These are phyloP conservation scores for Ectemnius cavifrons DNA, from an alignment of 2,888 invertebrate genomes.

Conservation along the genomic window DNA sequence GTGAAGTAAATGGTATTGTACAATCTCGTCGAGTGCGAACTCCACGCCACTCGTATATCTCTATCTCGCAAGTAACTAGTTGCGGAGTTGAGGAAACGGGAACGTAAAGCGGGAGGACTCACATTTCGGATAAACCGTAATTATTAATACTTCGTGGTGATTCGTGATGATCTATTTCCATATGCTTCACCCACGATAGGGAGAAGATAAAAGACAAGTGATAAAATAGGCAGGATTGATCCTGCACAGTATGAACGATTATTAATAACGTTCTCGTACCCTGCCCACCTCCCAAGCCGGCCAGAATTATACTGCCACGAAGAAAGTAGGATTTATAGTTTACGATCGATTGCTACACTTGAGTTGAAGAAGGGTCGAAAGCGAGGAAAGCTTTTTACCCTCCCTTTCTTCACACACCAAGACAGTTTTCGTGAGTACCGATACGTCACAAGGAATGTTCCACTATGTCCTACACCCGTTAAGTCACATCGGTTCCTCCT, in stretches of 20 bases:
- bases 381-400: no score
- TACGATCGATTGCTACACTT: no score
- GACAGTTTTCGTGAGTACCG: conserved; percentile 7
- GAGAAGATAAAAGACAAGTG: no score
- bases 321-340: no score
- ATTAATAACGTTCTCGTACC: no score
- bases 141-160: conserved; percentile 1
- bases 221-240: no score
- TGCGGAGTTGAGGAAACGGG: neutral
- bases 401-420: no score
- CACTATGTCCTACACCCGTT: conserved; percentile 10
- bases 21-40: neutral
- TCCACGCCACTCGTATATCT: neutral
- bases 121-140: neutral
- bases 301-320: no score
- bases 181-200: no score
- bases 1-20: conserved; percentile 4
- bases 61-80: neutral
- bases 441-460: conserved; percentile 44
- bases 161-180: neutral
- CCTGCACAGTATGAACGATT: no score
- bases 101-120: conserved; percentile 6
- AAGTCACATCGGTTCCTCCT: conserved; percentile 13
- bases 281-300: no score
- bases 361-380: no score